Conservation (phyloP, 92 coral and sea anemone genomes). For the Scolanthus callimorphus region DNA sequence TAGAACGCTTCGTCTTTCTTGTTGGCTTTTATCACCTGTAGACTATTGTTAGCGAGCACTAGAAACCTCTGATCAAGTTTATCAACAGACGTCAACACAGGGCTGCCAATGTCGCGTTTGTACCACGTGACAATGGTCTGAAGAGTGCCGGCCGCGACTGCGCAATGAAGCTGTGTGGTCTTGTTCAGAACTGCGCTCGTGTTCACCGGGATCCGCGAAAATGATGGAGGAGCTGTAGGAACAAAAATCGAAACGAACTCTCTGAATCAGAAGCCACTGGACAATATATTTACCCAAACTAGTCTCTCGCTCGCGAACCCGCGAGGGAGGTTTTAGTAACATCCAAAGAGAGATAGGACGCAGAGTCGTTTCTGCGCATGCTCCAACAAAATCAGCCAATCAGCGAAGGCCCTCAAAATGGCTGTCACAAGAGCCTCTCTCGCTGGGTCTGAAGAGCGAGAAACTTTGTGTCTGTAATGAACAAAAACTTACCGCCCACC, state of each 20-base stretch:
- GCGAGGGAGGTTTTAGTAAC: no score
- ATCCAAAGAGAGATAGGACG: no score
- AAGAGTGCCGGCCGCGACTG: slow-evolving; percentile 22
- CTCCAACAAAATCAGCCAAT: no score
- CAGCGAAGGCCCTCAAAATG: no score
- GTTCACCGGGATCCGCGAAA: slow-evolving; percentile 35
- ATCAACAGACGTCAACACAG: slow-evolving; percentile 29
- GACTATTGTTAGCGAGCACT: slow-evolving; percentile 62
- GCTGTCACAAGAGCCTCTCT: not conserved
- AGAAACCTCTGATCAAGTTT: slow-evolving; percentile 61
- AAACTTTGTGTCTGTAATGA: no score
- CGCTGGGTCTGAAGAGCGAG: no score
- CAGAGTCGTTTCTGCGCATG: no score
- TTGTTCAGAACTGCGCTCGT: slow-evolving; percentile 41
- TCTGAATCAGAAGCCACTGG: no score
- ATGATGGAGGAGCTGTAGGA: slow-evolving; percentile 53
- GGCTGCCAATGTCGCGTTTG: slow-evolving; percentile 14
- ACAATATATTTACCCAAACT: no score
- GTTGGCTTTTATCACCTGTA: slow-evolving; percentile 38
- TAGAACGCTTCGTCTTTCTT: slow-evolving; percentile 69
- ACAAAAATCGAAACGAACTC: no score
- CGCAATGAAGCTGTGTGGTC: slow-evolving; percentile 63
- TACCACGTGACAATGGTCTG: slow-evolving; percentile 53
- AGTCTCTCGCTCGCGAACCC: no score
- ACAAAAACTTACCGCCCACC: slow-evolving; percentile 79